Evolutionary conservation across 2,888 invertebrate genomes (phyloP).

Genomic region (Toxonevra muliebris): DNA sequence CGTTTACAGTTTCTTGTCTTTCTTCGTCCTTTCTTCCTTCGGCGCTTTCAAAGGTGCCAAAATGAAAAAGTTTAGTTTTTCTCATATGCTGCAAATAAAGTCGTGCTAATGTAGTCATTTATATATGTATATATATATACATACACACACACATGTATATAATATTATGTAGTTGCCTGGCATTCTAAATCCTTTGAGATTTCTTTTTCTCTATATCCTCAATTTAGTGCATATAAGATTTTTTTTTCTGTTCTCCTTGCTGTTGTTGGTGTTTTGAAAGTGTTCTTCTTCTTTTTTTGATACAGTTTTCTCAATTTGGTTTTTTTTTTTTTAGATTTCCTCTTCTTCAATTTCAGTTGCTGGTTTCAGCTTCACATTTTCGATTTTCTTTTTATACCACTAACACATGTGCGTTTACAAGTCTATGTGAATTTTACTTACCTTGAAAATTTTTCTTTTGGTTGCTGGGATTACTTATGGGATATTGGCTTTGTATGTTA

Average conservation of each 20-base stretch:
- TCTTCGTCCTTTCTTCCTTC: too few species aligned
- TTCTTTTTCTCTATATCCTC: not conserved
- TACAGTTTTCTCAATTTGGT: not conserved
- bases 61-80: not conserved
- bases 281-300: too few species aligned
- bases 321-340: not conserved
- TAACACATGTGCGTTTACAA: not conserved
- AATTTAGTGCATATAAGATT: too few species aligned
- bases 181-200: not conserved
- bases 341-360: not conserved
- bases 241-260: too few species aligned
- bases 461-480: not conserved
- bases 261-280: too few species aligned
- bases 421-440: not conserved
- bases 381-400: not conserved
- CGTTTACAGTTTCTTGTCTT: too few species aligned
- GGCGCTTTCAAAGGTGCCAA: not conserved
- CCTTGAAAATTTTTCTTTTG: not conserved
- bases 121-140: not conserved
- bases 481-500: slow-evolving; percentile 1
- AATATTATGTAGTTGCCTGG: not conserved
- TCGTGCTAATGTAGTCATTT: slow-evolving; percentile 11
- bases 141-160: not conserved
- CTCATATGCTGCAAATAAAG: not conserved
- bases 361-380: too few species aligned